Evolutionary conservation across 2,888 invertebrate genomes (phyloP).

Genomic region (Charanyca ferruginea): DNA sequence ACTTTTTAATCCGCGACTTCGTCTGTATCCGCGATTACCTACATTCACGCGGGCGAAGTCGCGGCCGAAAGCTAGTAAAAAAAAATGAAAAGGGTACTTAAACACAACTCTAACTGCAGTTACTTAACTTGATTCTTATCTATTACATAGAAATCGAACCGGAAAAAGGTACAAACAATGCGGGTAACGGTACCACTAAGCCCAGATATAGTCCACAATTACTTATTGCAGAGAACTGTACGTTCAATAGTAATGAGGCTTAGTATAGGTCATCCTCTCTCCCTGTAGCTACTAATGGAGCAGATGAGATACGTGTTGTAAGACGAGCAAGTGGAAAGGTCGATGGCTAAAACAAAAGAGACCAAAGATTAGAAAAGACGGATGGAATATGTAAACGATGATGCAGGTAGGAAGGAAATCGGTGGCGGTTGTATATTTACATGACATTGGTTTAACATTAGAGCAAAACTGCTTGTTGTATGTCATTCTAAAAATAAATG

Average conservation of each 20-base stretch:
- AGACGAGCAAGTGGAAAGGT: neutral
- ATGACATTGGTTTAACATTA: no score
- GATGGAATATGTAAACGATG: no score
- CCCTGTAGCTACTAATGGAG: neutral
- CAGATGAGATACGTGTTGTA: neutral
- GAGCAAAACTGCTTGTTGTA: no score
- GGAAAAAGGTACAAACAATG: slow-evolving; percentile 59
- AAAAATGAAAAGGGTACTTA: slow-evolving; percentile 10
- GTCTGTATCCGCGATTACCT: no score
- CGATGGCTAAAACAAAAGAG: neutral
- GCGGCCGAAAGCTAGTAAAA: no score
- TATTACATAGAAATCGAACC: slow-evolving; percentile 58
- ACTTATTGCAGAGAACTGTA: slow-evolving; percentile 49
- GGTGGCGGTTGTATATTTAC: no score
- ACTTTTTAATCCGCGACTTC: no score
- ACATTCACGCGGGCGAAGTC: no score
- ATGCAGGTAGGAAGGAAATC: no score
- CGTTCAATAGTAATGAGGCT: slow-evolving; percentile 32
- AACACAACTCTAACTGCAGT: slow-evolving; percentile 35
- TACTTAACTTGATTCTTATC: slow-evolving; percentile 53
- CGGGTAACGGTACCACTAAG: slow-evolving; percentile 56
- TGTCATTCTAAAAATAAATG: no score
- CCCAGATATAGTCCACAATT: slow-evolving; percentile 51
- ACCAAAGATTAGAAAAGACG: neutral
- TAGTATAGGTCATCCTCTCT: slow-evolving; percentile 12